Base-by-base conservation (phyloP, 2,797 vertebrate species). In the Syngnathus rostellatus region DNA sequence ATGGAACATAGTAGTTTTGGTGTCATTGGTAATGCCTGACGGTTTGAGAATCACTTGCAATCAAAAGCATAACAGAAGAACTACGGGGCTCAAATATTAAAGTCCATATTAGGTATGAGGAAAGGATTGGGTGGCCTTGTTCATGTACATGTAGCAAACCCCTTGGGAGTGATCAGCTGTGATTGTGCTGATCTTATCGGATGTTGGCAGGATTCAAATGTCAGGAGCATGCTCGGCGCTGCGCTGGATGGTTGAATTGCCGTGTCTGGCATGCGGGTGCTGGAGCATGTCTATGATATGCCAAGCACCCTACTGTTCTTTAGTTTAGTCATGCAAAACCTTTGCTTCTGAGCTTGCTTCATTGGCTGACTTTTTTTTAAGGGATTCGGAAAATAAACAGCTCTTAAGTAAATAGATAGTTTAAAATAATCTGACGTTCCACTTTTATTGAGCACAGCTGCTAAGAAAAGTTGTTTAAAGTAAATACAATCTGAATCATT, bases 181-280 rank as follows among this genome's bases (percentile, higher is more conserved):
- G 83, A 83, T 86, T 83, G 46, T 62, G 60, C 12, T 87, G 81
- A 89, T 88, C 77, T 85, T 82, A 88, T 86, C 87, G 78, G 83
- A 87, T 85, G 83, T 83, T 86, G 85, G 86, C 78, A 64, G 84
- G 81, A 85, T 89, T 85, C 74, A 89, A 90, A 92, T 86, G 83
- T 85, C 89, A 88, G 73, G 78, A 74, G 71, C 75, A 76, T 70
- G 77, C 79, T 85, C 79, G 74, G 74, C 78, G 80, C 84, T 83
- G 87, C 79, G 77, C 77, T 67, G 68, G 73, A 76, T 82, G 85
- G 86, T 90, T 87, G 85, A 68, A 84, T 81, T 68, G 72, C 78
- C 81, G 70, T 66, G 77, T 85, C 74, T 85, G 83, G 77, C 82
- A 82, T 75, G 71, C 55, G 68, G 82, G 60, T 40, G 58, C 76